Evolutionary conservation across 1,140 invertebrate species (phyloP).

Genomic region (Heliothis subflexa): DNA sequence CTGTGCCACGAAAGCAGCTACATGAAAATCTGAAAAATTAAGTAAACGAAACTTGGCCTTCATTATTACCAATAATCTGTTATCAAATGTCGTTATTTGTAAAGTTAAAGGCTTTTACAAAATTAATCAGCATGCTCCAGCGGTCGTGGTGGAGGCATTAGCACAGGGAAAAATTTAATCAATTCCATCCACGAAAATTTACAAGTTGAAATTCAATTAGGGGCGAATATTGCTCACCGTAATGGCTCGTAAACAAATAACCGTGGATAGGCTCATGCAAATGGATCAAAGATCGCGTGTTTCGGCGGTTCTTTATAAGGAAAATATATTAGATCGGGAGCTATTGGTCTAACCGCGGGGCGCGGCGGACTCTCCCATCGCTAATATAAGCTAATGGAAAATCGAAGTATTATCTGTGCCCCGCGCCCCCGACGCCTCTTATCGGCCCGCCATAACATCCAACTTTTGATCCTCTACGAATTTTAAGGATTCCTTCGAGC

Average conservation of each 20-base stretch:
- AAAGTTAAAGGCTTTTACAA: slow-evolving; percentile 63
- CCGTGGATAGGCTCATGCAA: slow-evolving; percentile 68
- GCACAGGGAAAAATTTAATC: slow-evolving; percentile 64
- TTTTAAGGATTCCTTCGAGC: slow-evolving; percentile 85
- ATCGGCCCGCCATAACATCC: slow-evolving; percentile 61
- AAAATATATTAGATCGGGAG: slow-evolving; percentile 81
- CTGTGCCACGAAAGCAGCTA: neutral
- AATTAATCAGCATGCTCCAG: slow-evolving; percentile 59
- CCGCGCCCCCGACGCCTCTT: slow-evolving; percentile 55
- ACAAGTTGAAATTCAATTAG: slow-evolving; percentile 72
- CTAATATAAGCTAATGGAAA: slow-evolving; percentile 85
- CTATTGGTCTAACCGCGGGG: slow-evolving; percentile 69
- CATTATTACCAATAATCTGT: slow-evolving; percentile 38
- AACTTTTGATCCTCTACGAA: slow-evolving; percentile 85
- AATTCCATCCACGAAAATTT: slow-evolving; percentile 68
- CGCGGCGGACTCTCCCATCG: slow-evolving; percentile 79
- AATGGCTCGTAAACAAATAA: slow-evolving; percentile 77
- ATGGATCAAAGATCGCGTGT: slow-evolving; percentile 84
- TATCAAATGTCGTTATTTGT: slow-evolving; percentile 53
- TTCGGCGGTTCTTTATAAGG: slow-evolving; percentile 80
- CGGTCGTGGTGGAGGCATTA: slow-evolving; percentile 55
- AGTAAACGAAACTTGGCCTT: slow-evolving; percentile 24
- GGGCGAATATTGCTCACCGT: slow-evolving; percentile 64
- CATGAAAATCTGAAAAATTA: neutral
- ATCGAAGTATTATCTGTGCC: slow-evolving; percentile 82